Conservation (phyloP, 1,140 invertebrate species). For the Micrasema longulum region DNA sequence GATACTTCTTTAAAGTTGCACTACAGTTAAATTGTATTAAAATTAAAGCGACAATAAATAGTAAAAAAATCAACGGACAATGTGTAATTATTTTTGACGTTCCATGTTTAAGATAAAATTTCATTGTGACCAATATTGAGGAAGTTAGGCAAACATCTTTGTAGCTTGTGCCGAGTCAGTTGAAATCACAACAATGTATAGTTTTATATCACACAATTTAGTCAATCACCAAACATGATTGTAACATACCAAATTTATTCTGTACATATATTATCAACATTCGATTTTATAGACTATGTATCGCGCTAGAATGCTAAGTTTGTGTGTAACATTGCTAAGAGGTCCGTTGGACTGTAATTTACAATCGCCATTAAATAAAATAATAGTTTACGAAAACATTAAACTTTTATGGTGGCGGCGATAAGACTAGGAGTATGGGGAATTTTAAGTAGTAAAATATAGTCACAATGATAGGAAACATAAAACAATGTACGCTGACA, state of each 20-base stretch:
- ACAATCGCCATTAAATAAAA: constrained; percentile 4
- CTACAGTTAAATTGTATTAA: too few species aligned
- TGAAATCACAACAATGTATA: too few species aligned
- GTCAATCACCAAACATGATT: too few species aligned
- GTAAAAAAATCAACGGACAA: too few species aligned
- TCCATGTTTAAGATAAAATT: too few species aligned
- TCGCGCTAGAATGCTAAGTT: not conserved
- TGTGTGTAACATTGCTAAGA: not conserved
- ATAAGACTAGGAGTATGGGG: not conserved
- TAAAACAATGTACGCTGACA: constrained; percentile 1
- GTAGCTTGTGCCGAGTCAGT: too few species aligned
- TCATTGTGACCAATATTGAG: too few species aligned
- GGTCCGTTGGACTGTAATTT: not conserved
- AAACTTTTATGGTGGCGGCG: not conserved
- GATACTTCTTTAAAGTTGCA: too few species aligned
- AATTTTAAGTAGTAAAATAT: constrained; percentile 1
- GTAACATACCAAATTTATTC: not conserved
- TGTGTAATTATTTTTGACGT: too few species aligned
- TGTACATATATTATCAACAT: not conserved
- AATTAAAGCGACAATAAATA: too few species aligned
- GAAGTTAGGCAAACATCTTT: too few species aligned
- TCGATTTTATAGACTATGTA: not conserved
- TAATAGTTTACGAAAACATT: constrained; percentile 8
- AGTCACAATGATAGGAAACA: constrained; percentile 4
- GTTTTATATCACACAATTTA: too few species aligned